Evolutionary conservation across 2,888 invertebrate genomes (phyloP).

Genomic region (Acanthopleura granulata): DNA sequence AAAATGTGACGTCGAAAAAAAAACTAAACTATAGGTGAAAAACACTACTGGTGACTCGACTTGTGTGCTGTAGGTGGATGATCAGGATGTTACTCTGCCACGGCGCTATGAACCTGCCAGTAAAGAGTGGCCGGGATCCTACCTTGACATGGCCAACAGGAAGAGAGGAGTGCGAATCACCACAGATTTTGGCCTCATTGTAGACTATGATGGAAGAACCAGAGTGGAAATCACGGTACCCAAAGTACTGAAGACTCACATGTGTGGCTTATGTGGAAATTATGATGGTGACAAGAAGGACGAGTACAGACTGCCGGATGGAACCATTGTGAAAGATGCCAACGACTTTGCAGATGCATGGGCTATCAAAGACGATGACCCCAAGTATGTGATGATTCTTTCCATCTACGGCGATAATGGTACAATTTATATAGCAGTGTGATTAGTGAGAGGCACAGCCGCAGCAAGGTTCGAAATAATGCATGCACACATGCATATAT

Average conservation of each 20-base stretch:
- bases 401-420: no score
- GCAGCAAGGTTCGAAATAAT: no score
- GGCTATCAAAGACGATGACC: slow-evolving; percentile 12
- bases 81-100: slow-evolving; percentile 11
- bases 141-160: neutral
- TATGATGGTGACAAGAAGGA: slow-evolving; percentile 17
- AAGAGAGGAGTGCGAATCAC: neutral
- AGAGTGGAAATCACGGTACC: slow-evolving; percentile 13
- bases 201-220: slow-evolving; percentile 20
- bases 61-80: slow-evolving; percentile 19
- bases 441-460: no score
- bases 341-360: slow-evolving; percentile 9
- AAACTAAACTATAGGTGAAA: no score
- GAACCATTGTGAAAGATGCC: neutral
- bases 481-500: no score
- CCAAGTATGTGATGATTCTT: neutral
- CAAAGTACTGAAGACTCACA: neutral
- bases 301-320: neutral
- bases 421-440: no score
- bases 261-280: slow-evolving; percentile 23
- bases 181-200: slow-evolving; percentile 23
- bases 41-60: no score
- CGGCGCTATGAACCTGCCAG: neutral
- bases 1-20: no score
- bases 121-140: neutral